phyloP scores from a whole-genome alignment of 2,888 invertebrate genomes.

The Eumacrocentrus americanus region DNA sequence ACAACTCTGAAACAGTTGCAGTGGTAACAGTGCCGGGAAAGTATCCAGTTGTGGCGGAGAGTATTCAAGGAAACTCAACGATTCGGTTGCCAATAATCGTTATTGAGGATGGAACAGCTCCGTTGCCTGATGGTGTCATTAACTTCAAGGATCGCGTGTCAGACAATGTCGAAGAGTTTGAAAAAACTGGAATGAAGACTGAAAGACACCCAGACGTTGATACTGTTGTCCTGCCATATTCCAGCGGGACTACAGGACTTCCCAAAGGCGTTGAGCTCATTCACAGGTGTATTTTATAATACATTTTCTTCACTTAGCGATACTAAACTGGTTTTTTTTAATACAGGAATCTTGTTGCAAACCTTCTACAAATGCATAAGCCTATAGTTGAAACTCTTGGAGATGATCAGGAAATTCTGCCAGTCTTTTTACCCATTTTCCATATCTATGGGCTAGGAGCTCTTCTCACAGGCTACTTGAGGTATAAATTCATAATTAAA shows the following conservation, averaged over 20 bases:
- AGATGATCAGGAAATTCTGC: constrained; percentile 68
- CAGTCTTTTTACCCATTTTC: constrained; percentile 79
- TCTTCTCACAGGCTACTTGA: constrained; percentile 66
- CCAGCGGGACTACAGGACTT: constrained; percentile 85
- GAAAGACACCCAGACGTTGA: constrained; percentile 63
- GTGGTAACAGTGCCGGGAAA: constrained; percentile 41
- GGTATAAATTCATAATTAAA: too few relatives aligned
- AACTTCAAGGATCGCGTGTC: constrained; percentile 37
- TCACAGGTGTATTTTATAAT: constrained; percentile 60
- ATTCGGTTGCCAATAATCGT: constrained; percentile 42
- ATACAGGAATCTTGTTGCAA: constrained; percentile 47
- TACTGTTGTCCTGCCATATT: constrained; percentile 76
- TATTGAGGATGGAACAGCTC: constrained; percentile 31
- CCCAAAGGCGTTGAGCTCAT: constrained; percentile 78
- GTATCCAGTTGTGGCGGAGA: constrained; percentile 31
- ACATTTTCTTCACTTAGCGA: background rate
- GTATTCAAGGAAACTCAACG: constrained; percentile 31
- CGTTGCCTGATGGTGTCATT: constrained; percentile 34
- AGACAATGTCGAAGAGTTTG: constrained; percentile 38
- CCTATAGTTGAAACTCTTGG: constrained; percentile 48
- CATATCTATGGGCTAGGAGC: constrained; percentile 80
- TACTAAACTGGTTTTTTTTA: background rate
- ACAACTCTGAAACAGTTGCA: constrained; percentile 38
- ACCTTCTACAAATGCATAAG: constrained; percentile 59
- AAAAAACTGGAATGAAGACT: constrained; percentile 22